These are phyloP conservation scores for Onychostoma macrolepis DNA, from an alignment of 2,113 vertebrate genomes.

Conservation along the genomic window DNA sequence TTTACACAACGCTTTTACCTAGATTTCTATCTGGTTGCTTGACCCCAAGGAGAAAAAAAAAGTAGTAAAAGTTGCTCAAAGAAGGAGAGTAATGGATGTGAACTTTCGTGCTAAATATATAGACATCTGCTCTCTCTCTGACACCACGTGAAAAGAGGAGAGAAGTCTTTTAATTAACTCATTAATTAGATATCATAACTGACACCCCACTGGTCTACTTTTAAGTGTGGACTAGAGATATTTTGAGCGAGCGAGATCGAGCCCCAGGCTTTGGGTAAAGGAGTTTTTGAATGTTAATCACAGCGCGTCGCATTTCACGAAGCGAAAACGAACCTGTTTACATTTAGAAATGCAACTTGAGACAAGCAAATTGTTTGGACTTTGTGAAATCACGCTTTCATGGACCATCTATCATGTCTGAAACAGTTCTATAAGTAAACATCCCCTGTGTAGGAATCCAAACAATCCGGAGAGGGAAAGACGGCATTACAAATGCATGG, in stretches of 20 bases:
- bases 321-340: neutral
- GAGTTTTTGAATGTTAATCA: constrained; percentile 18
- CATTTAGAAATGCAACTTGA: constrained; percentile 10
- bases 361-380: constrained; percentile 27
- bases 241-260: neutral
- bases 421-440: constrained; percentile 24
- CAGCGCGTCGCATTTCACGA: neutral
- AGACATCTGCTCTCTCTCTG: constrained; percentile 67
- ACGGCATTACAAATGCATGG: constrained; percentile 36
- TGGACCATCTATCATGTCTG: constrained; percentile 20
- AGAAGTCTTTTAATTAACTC: constrained; percentile 73
- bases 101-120: constrained; percentile 66
- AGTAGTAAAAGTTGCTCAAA: neutral
- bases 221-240: constrained; percentile 43
- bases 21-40: constrained; percentile 9
- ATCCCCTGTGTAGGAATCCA: constrained; percentile 5
- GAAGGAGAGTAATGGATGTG: neutral
- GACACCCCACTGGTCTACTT: constrained; percentile 46
- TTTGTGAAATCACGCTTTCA: constrained; percentile 30
- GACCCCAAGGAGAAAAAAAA: neutral
- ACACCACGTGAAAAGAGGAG: constrained; percentile 51
- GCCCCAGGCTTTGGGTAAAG: neutral
- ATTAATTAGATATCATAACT: constrained; percentile 73
- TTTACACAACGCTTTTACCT: neutral
- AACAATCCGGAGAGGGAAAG: neutral